Base-by-base conservation (phyloP, 2,113 vertebrate genomes). In the Ammospiza caudacuta region DNA sequence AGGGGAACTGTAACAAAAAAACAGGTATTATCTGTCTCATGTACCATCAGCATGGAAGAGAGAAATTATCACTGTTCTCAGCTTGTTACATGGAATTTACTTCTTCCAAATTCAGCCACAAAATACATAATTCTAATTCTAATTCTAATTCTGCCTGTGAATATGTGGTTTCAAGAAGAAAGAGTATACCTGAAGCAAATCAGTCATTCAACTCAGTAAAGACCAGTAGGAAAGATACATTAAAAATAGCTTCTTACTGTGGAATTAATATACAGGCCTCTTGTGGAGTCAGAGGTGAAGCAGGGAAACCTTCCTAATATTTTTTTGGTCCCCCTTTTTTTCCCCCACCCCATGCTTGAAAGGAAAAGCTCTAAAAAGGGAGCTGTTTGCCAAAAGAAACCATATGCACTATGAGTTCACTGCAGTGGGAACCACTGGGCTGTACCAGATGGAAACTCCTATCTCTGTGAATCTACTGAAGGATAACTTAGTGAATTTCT, bases 271-370 rank as follows among this genome's bases (percentile, higher is more conserved):
- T 10, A 63, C 15, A 89, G 28, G 9, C 44, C 15, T 49, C 68
- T 47, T 20, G 67, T 3, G 6, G 12, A 49, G 9, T 64, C 31
- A 77, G 4, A 49, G 6, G 12, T 73, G 59, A 85, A 86, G 9
- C 19, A 88, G 29, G 9, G 6, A 83, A 17, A 57, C 3, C 4
- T 64, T 41, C 1, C 3, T 12, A 3, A 3, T 52, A 37, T 66
- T 35, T 46, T 7, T 57, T 57, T 55, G 3, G 5, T 35, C 33
- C 19, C 19, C 17, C 28, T 14, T 0, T 2, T 11, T 0, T 1
- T 9, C 5, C 7, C 23, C 35, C 58, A 12, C 5, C 2, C 19
- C 24, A 22, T 35, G 5, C 9, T 79, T 49, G 25, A 22, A 78
- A 29, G 23, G 2, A 64, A 51, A 90, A 75, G 12, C 51, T 84